Percentiles rank a stretch among this genome's conserved stretches.
Evolutionary conservation across 2,888 invertebrate genomes (phyloP).

Genomic region (Andrena bicolor): DNA sequence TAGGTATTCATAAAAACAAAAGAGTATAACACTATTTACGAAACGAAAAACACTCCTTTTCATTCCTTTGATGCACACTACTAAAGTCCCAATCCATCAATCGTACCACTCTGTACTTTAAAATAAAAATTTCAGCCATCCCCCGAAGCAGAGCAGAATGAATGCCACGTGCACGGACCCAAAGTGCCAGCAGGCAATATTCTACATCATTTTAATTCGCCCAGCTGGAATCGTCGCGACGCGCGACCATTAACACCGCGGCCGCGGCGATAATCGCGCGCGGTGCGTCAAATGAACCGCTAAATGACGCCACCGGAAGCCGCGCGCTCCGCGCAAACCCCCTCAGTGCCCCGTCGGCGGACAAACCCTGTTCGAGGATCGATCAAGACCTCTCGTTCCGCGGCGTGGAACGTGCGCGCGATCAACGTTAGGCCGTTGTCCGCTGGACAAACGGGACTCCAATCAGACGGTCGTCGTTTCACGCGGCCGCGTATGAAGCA

Average conservation of each 20-base stretch:
- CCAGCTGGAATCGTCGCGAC: slow-evolving; percentile 15
- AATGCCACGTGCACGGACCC: not conserved
- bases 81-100: too few species aligned
- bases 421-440: slow-evolving; percentile 5
- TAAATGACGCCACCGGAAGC: slow-evolving; percentile 49
- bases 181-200: slow-evolving; percentile 21
- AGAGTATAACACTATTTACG: too few species aligned
- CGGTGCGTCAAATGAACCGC: slow-evolving; percentile 55
- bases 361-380: slow-evolving; percentile 9
- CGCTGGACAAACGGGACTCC: slow-evolving; percentile 52
- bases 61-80: too few species aligned
- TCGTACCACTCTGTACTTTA: too few species aligned
- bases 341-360: not conserved
- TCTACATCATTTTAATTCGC: slow-evolving; percentile 18
- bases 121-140: not conserved
- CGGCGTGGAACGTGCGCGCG: slow-evolving; percentile 12
- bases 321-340: slow-evolving; percentile 39
- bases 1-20: too few species aligned
- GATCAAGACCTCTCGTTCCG: slow-evolving; percentile 18
- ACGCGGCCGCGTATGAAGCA: slow-evolving; percentile 55
- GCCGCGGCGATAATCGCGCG: slow-evolving; percentile 44
- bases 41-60: too few species aligned
- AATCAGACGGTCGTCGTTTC: slow-evolving; percentile 66
- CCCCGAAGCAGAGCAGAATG: not conserved
- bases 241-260: slow-evolving; percentile 20